These are phyloP conservation scores for Nibea albiflora DNA, from an alignment of 2,113 vertebrate genomes.

Conservation along the genomic window DNA sequence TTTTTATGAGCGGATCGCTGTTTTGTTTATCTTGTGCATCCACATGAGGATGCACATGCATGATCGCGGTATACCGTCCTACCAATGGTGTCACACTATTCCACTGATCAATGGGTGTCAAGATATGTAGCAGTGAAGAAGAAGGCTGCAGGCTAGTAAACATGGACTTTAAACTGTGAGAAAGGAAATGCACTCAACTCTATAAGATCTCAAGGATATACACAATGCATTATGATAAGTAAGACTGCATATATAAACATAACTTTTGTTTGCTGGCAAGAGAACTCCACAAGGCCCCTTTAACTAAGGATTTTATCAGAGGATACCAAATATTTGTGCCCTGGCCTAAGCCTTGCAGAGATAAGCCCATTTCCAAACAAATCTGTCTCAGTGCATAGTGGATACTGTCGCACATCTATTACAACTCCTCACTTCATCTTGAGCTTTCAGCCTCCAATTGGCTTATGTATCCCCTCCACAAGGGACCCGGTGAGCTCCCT, in stretches of 20 bases:
- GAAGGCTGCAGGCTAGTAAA: no score
- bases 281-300: background rate
- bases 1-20: background rate
- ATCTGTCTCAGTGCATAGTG: background rate
- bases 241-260: background rate
- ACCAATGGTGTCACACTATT: background rate
- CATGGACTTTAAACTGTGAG: background rate
- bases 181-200: background rate
- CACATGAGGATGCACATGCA: background rate
- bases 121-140: background rate
- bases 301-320: background rate
- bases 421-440: background rate
- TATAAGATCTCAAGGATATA: background rate
- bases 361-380: slow-evolving; percentile 8
- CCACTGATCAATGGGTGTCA: background rate
- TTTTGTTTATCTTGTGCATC: background rate
- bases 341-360: background rate
- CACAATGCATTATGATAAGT: background rate
- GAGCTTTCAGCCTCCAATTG: slow-evolving; percentile 14
- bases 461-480: slow-evolving; percentile 1
- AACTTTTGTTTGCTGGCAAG: background rate
- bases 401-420: slow-evolving; percentile 2
- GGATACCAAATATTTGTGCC: background rate
- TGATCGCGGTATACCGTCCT: no score
- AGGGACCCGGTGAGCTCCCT: background rate